Evolutionary conservation across 2,113 vertebrate species (phyloP), one percentile per base, ranked within the genome.

Genomic region (Pachypanchax playfairii): DNA sequence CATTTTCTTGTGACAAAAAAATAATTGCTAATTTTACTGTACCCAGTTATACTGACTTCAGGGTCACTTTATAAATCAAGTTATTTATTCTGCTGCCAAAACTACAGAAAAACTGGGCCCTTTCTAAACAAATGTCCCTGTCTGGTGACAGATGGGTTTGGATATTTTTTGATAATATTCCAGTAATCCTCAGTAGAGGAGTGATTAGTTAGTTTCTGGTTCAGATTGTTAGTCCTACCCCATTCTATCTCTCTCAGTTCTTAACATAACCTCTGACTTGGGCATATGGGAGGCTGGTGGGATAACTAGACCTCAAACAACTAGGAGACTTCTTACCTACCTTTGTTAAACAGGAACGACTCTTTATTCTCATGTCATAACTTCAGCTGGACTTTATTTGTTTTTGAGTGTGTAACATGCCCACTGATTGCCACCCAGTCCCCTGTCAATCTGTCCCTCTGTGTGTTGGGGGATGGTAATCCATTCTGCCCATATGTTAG

Each of bases 401-500:
- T 51, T 49, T 36, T n/a, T 1, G 52, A 24, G 24, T 62, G 24
- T 63, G 48, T 65, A 26, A 39, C 75, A 55, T 65, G 55, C 78
- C 39, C 44, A 50, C 73, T 54, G 59, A 81, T 71, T 69, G 61
- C 55, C 26, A 38, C 55, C 58, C 58, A 48, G 64, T 60, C 59
- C 49, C 59, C 28, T 3, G 21, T 72, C 80, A 65, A 39, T 56
- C 52, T 38, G 13, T 54, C 43, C n/a, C 44, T 75, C 56, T 21
- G 52, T 63, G 61, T 36, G 43, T 68, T 20, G 71, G 87, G 74
- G 84, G 80, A 78, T 80, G 84, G 84, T 88, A 88, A 89, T 89
- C 87, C 85, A 79, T 86, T 75, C 77, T 77, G 80, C 75, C 75
- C 73, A 73, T 87, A 84, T 87, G 87, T 84, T 33, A 84, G 84